Base-by-base conservation (phyloP, 2,113 vertebrate species). In the Echinops telfairi region DNA sequence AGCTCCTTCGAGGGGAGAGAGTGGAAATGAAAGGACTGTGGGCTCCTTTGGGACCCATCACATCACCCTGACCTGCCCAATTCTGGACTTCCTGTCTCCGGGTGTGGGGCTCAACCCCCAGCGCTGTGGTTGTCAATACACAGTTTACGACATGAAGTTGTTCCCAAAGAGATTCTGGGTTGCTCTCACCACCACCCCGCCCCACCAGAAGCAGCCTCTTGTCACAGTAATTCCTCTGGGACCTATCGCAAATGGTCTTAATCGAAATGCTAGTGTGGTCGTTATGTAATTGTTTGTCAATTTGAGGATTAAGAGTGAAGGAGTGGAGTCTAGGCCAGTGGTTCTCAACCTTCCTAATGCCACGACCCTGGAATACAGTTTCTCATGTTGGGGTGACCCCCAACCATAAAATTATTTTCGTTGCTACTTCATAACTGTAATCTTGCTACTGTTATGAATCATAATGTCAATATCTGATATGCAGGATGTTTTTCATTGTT, bases 71-170 rank as follows among this genome's bases (percentile, higher is more conserved):
- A 20, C n/a, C 6, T 17, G 15, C 16, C n/a, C 70, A 71, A 16
- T 16, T 36, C 25, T 8, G 7, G n/a, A 71, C 68, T 19, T 36
- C n/a, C n/a, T 19, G 20, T 38, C 66, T 68, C 1, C 38, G 20
- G 38, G 7, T 23, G 47, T 23, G 43, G 6, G 22, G 16, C 62
- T 36, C 3, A 25, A 0, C 5, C 0, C 36, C 1, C 71, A 0
- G 0, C 0, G 4, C 64, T 80, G 29, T 9, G 6, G 11, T 14
- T 2, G 33, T 68, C 58, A 31, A 40, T 33, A 20, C 20, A 1
- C 36, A 33, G 27, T 23, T 31, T 0, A 0, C 14, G 10, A 23
- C 60, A 79, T 4, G 0, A 1, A 38, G 23, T 66, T 66, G 31
- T 36, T 88, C n/a, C 81, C 1, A 17, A 16, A 25, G 36, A 53